Evolutionary conservation across 2,888 invertebrate genomes (phyloP).

Genomic region (Xylota sylvarum): DNA sequence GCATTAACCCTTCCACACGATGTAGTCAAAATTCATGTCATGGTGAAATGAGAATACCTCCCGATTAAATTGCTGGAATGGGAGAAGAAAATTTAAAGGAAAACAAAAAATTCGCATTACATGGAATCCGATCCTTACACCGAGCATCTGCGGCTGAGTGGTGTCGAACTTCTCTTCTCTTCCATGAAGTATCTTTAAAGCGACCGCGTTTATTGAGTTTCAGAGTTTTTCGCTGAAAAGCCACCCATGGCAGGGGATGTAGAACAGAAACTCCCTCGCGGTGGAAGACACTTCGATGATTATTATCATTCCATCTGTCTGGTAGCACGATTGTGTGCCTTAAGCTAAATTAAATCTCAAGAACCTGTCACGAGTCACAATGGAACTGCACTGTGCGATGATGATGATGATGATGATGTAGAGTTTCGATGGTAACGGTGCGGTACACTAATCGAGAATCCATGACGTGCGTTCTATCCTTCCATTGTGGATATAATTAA

Average conservation of each 20-base stretch:
- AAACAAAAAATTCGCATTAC: background rate
- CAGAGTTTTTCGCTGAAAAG: background rate
- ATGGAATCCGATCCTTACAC: slow-evolving; percentile 6
- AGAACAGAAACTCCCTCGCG: background rate
- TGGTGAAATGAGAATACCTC: background rate
- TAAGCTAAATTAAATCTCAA: slow-evolving; percentile 31
- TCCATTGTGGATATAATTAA: background rate
- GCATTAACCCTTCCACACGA: slow-evolving; percentile 18
- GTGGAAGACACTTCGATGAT: background rate
- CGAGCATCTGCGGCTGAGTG: background rate
- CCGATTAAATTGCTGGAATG: background rate
- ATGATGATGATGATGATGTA: slow-evolving; percentile 23
- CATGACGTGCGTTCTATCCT: background rate
- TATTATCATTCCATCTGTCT: slow-evolving; percentile 7
- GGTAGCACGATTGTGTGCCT: slow-evolving; percentile 14
- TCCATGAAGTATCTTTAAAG: background rate
- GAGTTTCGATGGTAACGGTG: background rate
- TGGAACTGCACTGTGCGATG: slow-evolving; percentile 3
- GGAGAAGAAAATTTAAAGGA: background rate
- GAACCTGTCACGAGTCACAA: slow-evolving; percentile 43
- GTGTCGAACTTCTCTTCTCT: background rate
- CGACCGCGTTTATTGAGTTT: background rate
- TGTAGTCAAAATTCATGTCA: background rate
- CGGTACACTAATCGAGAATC: background rate
- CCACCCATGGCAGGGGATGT: background rate